A percentile compares a stretch with the other conserved stretches of the same genome.
phyloP scores from a whole-genome alignment of 2,888 invertebrate genomes.

The Noctua janthina region DNA sequence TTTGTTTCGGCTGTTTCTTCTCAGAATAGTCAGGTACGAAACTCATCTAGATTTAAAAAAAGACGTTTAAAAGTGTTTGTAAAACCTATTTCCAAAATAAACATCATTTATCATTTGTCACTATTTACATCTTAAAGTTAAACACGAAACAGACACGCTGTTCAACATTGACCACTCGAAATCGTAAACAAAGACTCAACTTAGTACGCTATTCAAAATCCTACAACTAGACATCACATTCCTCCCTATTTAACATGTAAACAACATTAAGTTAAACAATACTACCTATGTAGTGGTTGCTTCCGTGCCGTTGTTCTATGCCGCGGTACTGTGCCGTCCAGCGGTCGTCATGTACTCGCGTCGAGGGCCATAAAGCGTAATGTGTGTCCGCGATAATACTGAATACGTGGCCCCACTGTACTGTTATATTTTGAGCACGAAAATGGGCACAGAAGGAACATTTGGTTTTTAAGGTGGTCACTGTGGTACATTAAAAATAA shows the following conservation, averaged over 20 bases:
- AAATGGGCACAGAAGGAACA: slow-evolving; percentile 33
- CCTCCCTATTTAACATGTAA: slow-evolving; percentile 37
- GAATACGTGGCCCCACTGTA: slow-evolving; percentile 53
- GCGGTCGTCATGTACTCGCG: slow-evolving; percentile 57
- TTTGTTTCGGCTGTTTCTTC: too few relatives aligned
- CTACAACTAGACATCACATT: neutral
- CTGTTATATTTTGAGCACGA: neutral
- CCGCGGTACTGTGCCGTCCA: slow-evolving; percentile 47
- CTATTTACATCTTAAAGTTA: neutral
- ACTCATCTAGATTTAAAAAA: too few relatives aligned
- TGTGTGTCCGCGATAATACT: slow-evolving; percentile 64
- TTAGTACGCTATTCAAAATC: slow-evolving; percentile 17
- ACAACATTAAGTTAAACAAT: slow-evolving; percentile 52
- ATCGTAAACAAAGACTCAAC: neutral
- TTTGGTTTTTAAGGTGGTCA: neutral
- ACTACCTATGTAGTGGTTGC: slow-evolving; percentile 44
- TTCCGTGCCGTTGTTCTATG: slow-evolving; percentile 27
- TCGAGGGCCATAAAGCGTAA: slow-evolving; percentile 63
- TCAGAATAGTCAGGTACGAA: too few relatives aligned
- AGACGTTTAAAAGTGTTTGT: too few relatives aligned
- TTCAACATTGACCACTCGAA: neutral
- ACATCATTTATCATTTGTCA: neutral
- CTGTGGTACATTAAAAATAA: neutral
- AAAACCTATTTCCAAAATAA: too few relatives aligned
- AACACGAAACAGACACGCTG: neutral